These are phyloP conservation scores for Myiotriccus ornatus DNA, from an alignment of 2,797 vertebrate genomes.

Conservation along the genomic window DNA sequence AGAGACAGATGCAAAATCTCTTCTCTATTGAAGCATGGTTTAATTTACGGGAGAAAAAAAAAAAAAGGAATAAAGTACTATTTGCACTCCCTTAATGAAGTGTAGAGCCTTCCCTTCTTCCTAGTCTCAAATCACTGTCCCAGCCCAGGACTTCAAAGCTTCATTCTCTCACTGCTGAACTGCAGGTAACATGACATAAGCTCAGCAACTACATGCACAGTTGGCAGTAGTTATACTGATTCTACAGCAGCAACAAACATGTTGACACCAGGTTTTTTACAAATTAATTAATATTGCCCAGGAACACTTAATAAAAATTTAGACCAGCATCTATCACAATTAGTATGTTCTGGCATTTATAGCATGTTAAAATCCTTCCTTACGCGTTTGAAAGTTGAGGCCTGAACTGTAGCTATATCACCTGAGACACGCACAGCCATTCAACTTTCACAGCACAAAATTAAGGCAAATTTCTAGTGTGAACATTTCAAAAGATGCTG, in stretches of 20 bases:
- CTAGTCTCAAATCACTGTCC: not conserved
- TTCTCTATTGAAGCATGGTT: not conserved
- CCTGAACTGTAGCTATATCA: not conserved
- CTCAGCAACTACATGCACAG: accelerated
- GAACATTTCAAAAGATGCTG: not conserved
- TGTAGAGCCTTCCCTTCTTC: not conserved
- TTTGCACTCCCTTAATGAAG: not conserved
- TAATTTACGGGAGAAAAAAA: not conserved
- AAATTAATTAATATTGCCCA: not conserved
- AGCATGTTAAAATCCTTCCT: not conserved
- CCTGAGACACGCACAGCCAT: accelerated
- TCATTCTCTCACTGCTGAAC: too few species aligned
- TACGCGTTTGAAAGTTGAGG: not conserved
- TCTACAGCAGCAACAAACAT: not conserved
- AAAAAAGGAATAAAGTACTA: not conserved
- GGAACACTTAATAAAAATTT: not conserved
- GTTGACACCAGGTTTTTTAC: not conserved
- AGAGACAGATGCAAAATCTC: accelerated
- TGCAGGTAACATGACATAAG: not conserved
- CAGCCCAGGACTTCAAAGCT: not conserved
- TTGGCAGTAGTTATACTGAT: not conserved
- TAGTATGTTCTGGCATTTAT: not conserved
- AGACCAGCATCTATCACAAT: not conserved
- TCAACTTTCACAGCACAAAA: not conserved
- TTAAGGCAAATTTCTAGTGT: not conserved